phyloP scores from a whole-genome alignment of 2,888 invertebrate species.

The Thera britannica region DNA sequence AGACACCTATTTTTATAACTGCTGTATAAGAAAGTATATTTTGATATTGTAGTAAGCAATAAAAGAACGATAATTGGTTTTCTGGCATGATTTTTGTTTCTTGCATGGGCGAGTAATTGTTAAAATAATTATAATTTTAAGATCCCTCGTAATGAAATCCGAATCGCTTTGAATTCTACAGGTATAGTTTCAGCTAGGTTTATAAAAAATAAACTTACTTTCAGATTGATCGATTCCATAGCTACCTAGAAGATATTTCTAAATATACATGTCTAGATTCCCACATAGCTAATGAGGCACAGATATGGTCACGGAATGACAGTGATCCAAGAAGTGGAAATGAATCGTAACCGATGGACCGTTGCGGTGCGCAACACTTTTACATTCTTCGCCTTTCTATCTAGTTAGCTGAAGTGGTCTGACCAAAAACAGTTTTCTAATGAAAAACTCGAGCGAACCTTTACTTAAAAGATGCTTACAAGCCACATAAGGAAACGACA shows the following conservation, averaged over 20 bases:
- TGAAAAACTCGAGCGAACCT: background rate
- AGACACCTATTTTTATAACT: slow-evolving; percentile 14
- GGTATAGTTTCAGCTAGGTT: too few relatives aligned
- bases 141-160: too few relatives aligned
- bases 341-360: slow-evolving; percentile 34
- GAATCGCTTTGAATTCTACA: too few relatives aligned
- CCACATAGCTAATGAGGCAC: slow-evolving; percentile 29
- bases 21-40: background rate
- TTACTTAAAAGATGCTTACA: background rate
- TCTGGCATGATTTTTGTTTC: too few relatives aligned
- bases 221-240: background rate
- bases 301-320: slow-evolving; percentile 30
- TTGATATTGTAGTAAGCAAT: too few relatives aligned
- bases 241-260: slow-evolving; percentile 1
- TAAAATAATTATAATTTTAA: too few relatives aligned
- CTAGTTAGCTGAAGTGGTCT: background rate
- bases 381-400: slow-evolving; percentile 33
- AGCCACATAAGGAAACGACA: too few relatives aligned
- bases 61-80: too few relatives aligned
- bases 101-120: too few relatives aligned
- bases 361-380: slow-evolving; percentile 37
- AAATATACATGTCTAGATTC: slow-evolving; percentile 29
- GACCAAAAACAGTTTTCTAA: background rate
- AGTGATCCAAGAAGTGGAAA: slow-evolving; percentile 34
- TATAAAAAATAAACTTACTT: slow-evolving; percentile 7